Evolutionary conservation across 1,140 invertebrate species (phyloP).

Genomic region (Nomia melanderi): DNA sequence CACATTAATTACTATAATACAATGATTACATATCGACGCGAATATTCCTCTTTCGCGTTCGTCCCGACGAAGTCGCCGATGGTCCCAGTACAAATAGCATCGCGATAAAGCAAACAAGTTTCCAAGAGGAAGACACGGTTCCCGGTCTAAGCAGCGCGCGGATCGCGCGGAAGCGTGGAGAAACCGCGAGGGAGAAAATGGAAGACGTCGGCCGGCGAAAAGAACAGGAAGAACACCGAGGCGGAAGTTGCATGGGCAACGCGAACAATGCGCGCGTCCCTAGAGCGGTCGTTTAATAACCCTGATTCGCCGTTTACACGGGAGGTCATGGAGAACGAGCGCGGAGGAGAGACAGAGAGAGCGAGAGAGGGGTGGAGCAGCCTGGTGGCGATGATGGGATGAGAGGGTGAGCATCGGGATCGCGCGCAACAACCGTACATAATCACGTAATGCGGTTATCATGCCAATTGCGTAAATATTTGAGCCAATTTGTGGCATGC

Average conservation of each 20-base stretch:
- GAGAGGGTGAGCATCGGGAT: slow-evolving; percentile 70
- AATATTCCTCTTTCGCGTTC: too few species aligned
- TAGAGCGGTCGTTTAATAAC: slow-evolving; percentile 71
- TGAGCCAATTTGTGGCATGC: slow-evolving; percentile 78
- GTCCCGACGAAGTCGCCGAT: too few species aligned
- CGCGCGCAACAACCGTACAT: slow-evolving; percentile 76
- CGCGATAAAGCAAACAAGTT: too few species aligned
- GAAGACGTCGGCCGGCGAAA: not conserved
- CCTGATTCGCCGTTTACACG: slow-evolving; percentile 70
- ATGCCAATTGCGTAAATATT: slow-evolving; percentile 80
- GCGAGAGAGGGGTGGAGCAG: slow-evolving; percentile 28
- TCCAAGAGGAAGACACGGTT: too few species aligned
- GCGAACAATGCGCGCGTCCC: slow-evolving; percentile 57
- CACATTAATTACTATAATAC: too few species aligned
- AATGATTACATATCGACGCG: too few species aligned
- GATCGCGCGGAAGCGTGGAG: too few species aligned
- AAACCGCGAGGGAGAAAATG: slow-evolving; percentile 2
- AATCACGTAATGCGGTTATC: slow-evolving; percentile 79
- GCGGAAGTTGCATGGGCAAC: slow-evolving; percentile 63
- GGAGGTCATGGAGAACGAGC: slow-evolving; percentile 56
- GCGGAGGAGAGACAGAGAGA: slow-evolving; percentile 14
- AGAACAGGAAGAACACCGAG: slow-evolving; percentile 53
- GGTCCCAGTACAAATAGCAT: too few species aligned
- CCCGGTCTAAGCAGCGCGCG: too few species aligned
- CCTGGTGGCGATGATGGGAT: slow-evolving; percentile 57